A percentile compares a stretch with the other conserved stretches of the same genome.
phyloP scores from a whole-genome alignment of 2,797 vertebrate genomes.

The Enteromius argenteus region DNA sequence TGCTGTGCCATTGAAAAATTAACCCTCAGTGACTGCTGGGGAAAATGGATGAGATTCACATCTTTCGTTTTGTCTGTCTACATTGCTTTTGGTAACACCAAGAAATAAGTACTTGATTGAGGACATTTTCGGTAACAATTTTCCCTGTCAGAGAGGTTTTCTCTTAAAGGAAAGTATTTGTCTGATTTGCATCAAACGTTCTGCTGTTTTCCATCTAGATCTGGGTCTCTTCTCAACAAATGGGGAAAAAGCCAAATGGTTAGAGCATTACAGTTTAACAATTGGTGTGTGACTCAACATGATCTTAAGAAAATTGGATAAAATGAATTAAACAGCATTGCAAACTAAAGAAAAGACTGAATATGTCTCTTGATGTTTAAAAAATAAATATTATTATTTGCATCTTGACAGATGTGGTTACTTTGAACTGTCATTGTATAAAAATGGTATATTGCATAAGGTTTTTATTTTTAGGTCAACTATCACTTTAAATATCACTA shows the following conservation, averaged over 20 bases:
- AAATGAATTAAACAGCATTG: no score
- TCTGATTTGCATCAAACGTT: conserved; percentile 55
- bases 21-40: conserved; percentile 1
- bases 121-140: conserved; percentile 34
- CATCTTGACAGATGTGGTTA: background rate
- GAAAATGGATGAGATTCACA: conserved; percentile 48
- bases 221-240: conserved; percentile 37
- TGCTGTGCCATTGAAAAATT: conserved; percentile 29
- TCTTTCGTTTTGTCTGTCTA: conserved; percentile 15
- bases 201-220: conserved; percentile 8
- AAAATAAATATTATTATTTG: background rate
- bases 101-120: conserved; percentile 45
- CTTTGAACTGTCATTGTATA: background rate
- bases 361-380: background rate
- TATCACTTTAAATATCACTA: background rate
- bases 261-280: conserved; percentile 2
- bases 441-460: background rate
- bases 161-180: conserved; percentile 46
- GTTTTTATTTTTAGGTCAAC: background rate
- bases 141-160: conserved; percentile 32
- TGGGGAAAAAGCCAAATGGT: conserved; percentile 1
- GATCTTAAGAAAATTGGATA: background rate
- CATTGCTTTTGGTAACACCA: conserved; percentile 15
- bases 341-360: background rate
- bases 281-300: background rate